These are phyloP conservation scores for Boloria selene DNA, from an alignment of 2,888 invertebrate species.

Conservation along the genomic window DNA sequence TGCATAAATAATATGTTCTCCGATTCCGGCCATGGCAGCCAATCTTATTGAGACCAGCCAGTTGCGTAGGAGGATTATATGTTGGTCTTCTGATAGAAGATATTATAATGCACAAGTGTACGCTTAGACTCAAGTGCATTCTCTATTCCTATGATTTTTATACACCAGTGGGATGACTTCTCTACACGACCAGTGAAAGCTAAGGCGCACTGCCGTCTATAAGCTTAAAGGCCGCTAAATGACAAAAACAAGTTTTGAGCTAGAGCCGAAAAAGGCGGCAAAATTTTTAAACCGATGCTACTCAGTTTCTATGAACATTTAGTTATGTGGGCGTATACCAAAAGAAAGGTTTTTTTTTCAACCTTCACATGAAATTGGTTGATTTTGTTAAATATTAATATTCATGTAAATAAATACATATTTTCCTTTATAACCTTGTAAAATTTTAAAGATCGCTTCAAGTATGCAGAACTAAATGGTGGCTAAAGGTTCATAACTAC, in stretches of 20 bases:
- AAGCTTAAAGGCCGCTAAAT: conserved; percentile 1
- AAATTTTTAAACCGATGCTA: conserved; percentile 4
- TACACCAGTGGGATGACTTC: too few species aligned
- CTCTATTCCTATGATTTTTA: too few species aligned
- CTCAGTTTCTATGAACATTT: conserved; percentile 3
- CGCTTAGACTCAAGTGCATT: too few species aligned
- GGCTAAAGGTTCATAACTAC: conserved; percentile 6
- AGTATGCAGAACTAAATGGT: not conserved
- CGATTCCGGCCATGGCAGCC: too few species aligned
- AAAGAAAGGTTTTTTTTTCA: not conserved
- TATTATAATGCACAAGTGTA: too few species aligned
- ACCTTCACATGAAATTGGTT: conserved; percentile 3
- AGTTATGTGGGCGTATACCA: not conserved
- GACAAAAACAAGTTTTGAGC: not conserved
- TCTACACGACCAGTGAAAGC: too few species aligned
- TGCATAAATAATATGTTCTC: too few species aligned
- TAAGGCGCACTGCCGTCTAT: conserved; percentile 4
- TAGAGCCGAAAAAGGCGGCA: not conserved
- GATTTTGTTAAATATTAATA: conserved; percentile 6
- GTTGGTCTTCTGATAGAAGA: too few species aligned
- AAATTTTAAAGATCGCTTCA: conserved; percentile 6
- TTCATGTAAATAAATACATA: conserved; percentile 4
- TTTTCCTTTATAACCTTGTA: not conserved
- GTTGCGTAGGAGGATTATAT: too few species aligned
- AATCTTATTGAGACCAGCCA: too few species aligned